Percentiles rank a stretch among this genome's conserved stretches.
Conservation (phyloP, 2,113 vertebrate genomes). For the Oncorhynchus kisutch region DNA sequence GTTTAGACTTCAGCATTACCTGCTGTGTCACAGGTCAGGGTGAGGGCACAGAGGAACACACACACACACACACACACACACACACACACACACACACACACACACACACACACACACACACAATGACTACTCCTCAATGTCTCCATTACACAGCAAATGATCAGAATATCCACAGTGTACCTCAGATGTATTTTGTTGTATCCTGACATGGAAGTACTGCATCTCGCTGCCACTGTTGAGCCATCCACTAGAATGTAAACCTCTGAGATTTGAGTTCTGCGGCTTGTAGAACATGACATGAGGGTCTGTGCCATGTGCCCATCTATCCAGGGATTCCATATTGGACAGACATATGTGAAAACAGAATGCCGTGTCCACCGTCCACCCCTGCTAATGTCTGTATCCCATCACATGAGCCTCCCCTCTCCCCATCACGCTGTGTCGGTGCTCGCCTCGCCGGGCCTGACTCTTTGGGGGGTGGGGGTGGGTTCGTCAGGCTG, state of each 20-base stretch:
- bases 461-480: too few relatives aligned
- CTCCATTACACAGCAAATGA: neutral
- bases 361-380: neutral
- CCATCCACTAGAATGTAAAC: too few relatives aligned
- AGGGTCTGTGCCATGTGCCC: neutral
- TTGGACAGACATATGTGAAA: neutral
- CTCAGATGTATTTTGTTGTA: too few relatives aligned
- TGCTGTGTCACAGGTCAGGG: neutral
- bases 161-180: too few relatives aligned
- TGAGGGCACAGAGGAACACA: neutral
- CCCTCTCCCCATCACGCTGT: neutral
- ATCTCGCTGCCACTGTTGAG: too few relatives aligned
- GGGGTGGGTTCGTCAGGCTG: too few relatives aligned
- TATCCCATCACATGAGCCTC: neutral
- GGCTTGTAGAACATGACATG: too few relatives aligned
- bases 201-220: too few relatives aligned
- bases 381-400: neutral
- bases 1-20: conserved; percentile 14
- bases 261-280: too few relatives aligned
- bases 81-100: neutral
- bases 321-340: neutral
- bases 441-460: neutral
- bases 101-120: neutral
- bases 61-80: neutral
- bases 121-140: neutral